Percentiles rank a stretch among this genome's conserved stretches.
Conservation (phyloP, 2,888 invertebrate genomes). For the Xestoiulus laeticollis region DNA sequence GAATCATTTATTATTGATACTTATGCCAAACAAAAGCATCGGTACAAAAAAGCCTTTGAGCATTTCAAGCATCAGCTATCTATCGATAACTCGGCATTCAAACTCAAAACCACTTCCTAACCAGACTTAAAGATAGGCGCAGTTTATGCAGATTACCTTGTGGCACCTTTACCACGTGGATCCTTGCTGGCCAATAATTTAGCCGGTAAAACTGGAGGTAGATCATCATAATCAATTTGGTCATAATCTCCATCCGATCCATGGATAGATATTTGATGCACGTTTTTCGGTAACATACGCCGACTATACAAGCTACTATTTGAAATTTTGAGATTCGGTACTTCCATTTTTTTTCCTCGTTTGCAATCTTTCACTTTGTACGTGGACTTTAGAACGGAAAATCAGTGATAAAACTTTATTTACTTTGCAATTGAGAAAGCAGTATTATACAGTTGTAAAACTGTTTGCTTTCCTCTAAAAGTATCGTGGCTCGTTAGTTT, state of each 20-base stretch:
- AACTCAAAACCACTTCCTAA: too few relatives aligned
- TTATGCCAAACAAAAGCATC: too few relatives aligned
- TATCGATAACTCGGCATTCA: too few relatives aligned
- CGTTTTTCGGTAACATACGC: neutral
- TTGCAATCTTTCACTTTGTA: neutral
- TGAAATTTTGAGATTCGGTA: neutral
- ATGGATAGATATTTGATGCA: neutral
- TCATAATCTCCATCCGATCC: neutral
- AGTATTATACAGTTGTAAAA: neutral
- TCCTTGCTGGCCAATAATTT: neutral
- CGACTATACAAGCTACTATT: constrained; percentile 36
- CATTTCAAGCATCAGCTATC: too few relatives aligned
- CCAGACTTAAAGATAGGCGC: neutral
- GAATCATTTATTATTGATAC: too few relatives aligned
- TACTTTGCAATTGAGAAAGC: neutral
- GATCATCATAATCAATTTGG: neutral
- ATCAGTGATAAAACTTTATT: neutral
- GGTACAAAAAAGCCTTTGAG: too few relatives aligned
- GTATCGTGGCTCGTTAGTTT: neutral
- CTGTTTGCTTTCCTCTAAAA: neutral
- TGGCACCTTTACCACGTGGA: neutral
- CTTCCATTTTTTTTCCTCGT: neutral
- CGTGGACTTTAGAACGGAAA: neutral
- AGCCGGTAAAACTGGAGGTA: constrained; percentile 12
- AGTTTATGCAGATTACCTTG: neutral